Evolutionary conservation across 2,113 vertebrate species (phyloP), one percentile per base, ranked within the genome.

Genomic region (Charadrius vociferus): DNA sequence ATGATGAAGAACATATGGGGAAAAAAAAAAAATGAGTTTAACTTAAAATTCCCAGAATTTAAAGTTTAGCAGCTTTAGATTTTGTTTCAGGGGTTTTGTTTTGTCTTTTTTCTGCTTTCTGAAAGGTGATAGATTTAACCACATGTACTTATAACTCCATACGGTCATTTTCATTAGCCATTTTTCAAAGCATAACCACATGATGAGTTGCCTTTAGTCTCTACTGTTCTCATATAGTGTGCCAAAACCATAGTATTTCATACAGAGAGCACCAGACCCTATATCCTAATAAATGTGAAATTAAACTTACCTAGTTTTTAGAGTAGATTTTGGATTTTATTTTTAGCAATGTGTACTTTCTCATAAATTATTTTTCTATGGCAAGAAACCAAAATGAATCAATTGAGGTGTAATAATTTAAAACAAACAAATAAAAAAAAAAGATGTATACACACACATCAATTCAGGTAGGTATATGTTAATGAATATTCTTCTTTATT

Each of bases 111-210:
- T 59, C 45, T 81, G 32, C 52, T 59, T 88, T 92, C 65, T 75
- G 37, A 82, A 82, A 82, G 34, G 12, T 20, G 15, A 67, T 1
- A 16, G 7, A 74, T 63, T 81, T 79, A 81, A 71, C 12, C 32
- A 73, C 13, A 18, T 0, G 0, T 32, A 82, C 0, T 0, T 0
- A 0, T 26, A 82, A 85, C n/a, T 63, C 52, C 80, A 85, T 23
- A 32, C 1, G 59, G 32, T 50, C 32, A 50, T 79, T 88, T 88
- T 43, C 52, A 82, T 55, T 18, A 6, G 6, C 3, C 5, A 45
- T 58, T 90, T 78, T 86, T 92, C 75, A 92, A 80, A 83, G 26
- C 12, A 50, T 45, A 70, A 70, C 5, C 14, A 62, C 59, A 62
- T 3, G 11, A 41, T 30, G 4, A 4, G 29, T 26, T 72, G 34